Evolutionary conservation across 2,797 vertebrate species (phyloP), one percentile per base, ranked within the genome.

Genomic region (Sciurus carolinensis): DNA sequence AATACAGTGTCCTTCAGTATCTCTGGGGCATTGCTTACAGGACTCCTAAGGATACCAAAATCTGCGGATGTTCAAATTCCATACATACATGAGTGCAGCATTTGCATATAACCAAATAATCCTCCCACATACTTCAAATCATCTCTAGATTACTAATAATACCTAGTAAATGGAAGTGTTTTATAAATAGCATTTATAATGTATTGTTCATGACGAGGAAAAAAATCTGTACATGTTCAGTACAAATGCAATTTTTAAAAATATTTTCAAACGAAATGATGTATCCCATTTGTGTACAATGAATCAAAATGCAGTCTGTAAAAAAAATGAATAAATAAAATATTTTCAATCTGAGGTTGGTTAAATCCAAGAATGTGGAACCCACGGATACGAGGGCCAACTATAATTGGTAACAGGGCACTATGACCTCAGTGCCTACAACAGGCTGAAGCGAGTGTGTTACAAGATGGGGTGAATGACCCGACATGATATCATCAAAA

Each of bases 391-490:
- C 44, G 64, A 69, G 64, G 8, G 11, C 24, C 7, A 13, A 26
- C 3, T 73, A 6, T 22, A 36, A 57, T 0, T 44, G 26, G 39
- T 26, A 36, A 73, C 0, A 0, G 26, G 0, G 3, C 42, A 69
- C 30, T 50, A 7, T 0, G 54, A 73, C 26, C 14, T 7, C 66
- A 83, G 14, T 5, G 24, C 59, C 52, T 44, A 67, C 28, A 20
- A 20, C 24, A 57, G 30, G n/a, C 36, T 39, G 47, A 64, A 87
- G 57, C 81, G 85, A 87, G 54, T 75, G 9, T 6, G 3, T 28
- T n/a, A 42, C 57, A 44, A 50, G 71, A 33, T 0, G 15, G 26
- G 7, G n/a, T 30, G 26, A 82, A 87, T 73, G 52, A 13, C 44
- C 30, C 26, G 28, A 52, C 44, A 66, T 18, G 42, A 0, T 54